Percentiles rank a stretch among this genome's conserved stretches.
These are phyloP conservation scores for Hydropsyche betteni DNA, from an alignment of 2,888 invertebrate species.

Conservation along the genomic window DNA sequence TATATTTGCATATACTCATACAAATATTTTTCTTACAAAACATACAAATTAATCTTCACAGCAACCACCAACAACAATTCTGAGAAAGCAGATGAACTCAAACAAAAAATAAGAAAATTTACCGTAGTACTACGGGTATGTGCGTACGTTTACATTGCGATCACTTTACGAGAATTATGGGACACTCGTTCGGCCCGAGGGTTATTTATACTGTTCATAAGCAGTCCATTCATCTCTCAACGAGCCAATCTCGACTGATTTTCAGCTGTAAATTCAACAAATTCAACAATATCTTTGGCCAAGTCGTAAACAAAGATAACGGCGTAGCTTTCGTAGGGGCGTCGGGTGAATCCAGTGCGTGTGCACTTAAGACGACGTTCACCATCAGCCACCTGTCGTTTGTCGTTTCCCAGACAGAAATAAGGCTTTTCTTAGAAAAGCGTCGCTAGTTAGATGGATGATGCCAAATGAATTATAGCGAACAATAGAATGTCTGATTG, in stretches of 20 bases:
- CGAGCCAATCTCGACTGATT: too few species aligned
- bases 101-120: too few species aligned
- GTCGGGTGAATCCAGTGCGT: neutral
- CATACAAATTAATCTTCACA: too few species aligned
- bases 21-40: too few species aligned
- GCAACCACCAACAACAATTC: too few species aligned
- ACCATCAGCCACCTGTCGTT: neutral
- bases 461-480: too few species aligned
- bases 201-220: constrained; percentile 21
- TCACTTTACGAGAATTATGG: neutral
- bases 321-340: too few species aligned
- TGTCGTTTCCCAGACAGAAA: constrained; percentile 29
- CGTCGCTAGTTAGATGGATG: neutral
- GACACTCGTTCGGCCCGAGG: neutral
- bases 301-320: too few species aligned
- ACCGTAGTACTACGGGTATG: neutral
- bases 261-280: neutral
- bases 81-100: too few species aligned
- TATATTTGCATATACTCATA: too few species aligned
- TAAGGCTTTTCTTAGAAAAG: constrained; percentile 31
- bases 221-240: constrained; percentile 21
- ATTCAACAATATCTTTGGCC: neutral
- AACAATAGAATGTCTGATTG: too few species aligned
- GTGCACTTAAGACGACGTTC: neutral
- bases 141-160: neutral